Conservation (phyloP, 2,797 vertebrate genomes). For the Gymnothorax reevesii region DNA sequence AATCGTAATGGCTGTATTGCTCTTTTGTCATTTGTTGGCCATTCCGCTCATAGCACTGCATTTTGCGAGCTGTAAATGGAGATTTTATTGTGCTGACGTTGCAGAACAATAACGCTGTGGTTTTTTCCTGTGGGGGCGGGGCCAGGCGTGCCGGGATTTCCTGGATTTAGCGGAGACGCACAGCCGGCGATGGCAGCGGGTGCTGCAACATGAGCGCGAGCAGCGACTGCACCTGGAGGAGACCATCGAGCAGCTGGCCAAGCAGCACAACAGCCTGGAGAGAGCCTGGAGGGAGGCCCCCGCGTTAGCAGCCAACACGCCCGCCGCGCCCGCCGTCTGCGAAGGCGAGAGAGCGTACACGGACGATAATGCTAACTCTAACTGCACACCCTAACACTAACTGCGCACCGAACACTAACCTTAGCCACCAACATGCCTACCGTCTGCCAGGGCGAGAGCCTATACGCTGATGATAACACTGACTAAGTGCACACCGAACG, state of each 20-base stretch:
- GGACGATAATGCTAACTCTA: neutral
- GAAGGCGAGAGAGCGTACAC: slow-evolving; percentile 73
- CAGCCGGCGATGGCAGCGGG: slow-evolving; percentile 95
- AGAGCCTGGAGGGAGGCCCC: slow-evolving; percentile 89
- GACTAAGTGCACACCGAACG: no score
- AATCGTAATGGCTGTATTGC: no score
- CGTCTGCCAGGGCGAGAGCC: no score
- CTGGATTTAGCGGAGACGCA: slow-evolving; percentile 91
- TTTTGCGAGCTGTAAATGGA: neutral
- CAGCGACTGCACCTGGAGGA: slow-evolving; percentile 92
- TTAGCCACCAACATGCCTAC: no score
- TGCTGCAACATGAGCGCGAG: slow-evolving; percentile 94
- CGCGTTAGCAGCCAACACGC: slow-evolving; percentile 65
- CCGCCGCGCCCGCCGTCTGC: slow-evolving; percentile 65
- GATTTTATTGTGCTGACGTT: neutral
- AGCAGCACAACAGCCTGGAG: slow-evolving; percentile 98
- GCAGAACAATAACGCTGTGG: neutral
- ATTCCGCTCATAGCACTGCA: no score
- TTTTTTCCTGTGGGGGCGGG: neutral
- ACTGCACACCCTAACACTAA: no score
- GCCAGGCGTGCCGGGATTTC: slow-evolving; percentile 95
- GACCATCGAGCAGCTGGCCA: slow-evolving; percentile 96
- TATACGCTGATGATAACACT: no score
- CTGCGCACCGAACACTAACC: no score
- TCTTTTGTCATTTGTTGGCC: no score